Conservation (phyloP, 2,113 vertebrate genomes). For the Chlamydotis undulata region DNA sequence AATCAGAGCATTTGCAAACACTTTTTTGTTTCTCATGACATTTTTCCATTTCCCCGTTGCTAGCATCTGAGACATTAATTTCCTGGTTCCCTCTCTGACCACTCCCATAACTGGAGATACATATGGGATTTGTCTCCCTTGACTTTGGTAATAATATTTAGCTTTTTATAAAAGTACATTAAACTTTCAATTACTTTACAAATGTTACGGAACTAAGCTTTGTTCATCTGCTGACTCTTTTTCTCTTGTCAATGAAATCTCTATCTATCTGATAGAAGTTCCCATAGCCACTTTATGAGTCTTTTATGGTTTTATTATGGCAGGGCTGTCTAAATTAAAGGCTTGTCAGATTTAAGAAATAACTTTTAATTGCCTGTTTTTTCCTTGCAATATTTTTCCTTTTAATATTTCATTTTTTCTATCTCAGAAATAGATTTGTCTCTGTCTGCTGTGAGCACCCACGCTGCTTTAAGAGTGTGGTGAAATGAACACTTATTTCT, state of each 20-base stretch:
- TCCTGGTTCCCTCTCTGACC: neutral
- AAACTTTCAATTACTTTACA: neutral
- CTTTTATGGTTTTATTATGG: neutral
- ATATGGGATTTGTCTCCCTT: neutral
- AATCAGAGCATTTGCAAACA: neutral
- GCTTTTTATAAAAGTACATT: neutral
- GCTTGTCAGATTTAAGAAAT: conserved; percentile 4
- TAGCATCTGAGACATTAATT: neutral
- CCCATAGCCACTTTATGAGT: neutral
- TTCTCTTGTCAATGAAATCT: conserved; percentile 21
- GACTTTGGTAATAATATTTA: neutral
- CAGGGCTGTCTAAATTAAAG: neutral
- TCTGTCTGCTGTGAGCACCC: conserved; percentile 1
- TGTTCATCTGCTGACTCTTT: neutral
- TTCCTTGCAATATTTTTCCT: conserved; percentile 1
- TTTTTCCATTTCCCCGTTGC: neutral
- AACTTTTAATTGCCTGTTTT: conserved; percentile 16
- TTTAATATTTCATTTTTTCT: neutral
- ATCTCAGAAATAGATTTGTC: conserved; percentile 1
- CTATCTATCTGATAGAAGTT: neutral
- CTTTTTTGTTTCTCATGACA: neutral
- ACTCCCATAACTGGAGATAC: neutral
- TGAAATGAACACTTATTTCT: neutral
- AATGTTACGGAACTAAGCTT: neutral
- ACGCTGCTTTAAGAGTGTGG: neutral